These are phyloP conservation scores for Rhaphigaster nebulosa DNA, from an alignment of 2,888 invertebrate species.

Conservation along the genomic window DNA sequence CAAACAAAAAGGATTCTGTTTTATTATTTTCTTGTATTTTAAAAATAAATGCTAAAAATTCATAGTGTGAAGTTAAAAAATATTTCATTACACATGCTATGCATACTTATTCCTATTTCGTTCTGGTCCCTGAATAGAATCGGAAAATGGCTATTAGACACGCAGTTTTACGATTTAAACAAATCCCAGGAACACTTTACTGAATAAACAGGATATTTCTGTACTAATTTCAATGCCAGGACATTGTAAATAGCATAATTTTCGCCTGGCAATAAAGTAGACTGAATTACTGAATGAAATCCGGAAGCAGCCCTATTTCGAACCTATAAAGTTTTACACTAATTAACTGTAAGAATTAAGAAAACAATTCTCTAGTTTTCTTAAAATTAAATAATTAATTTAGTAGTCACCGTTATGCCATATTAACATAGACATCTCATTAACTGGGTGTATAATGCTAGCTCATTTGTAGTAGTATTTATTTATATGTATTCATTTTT, in stretches of 20 bases:
- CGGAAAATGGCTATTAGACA: not conserved
- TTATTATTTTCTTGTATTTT: no score
- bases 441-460: no score
- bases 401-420: no score
- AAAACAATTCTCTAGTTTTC: no score
- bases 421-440: no score
- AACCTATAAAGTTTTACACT: not conserved
- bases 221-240: not conserved
- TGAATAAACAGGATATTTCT: not conserved
- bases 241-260: not conserved
- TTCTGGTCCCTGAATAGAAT: not conserved
- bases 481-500: no score
- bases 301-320: not conserved
- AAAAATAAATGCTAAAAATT: not conserved
- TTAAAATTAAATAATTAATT: no score
- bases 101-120: not conserved
- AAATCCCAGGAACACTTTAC: not conserved
- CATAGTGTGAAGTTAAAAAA: not conserved
- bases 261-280: not conserved
- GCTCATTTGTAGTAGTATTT: no score
- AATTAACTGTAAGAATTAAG: no score
- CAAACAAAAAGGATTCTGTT: no score
- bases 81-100: not conserved
- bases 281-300: not conserved
- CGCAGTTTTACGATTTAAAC: slow-evolving; percentile 30